Base-by-base conservation (phyloP, 1,140 invertebrate species). In the Drosophila trapezifrons region DNA sequence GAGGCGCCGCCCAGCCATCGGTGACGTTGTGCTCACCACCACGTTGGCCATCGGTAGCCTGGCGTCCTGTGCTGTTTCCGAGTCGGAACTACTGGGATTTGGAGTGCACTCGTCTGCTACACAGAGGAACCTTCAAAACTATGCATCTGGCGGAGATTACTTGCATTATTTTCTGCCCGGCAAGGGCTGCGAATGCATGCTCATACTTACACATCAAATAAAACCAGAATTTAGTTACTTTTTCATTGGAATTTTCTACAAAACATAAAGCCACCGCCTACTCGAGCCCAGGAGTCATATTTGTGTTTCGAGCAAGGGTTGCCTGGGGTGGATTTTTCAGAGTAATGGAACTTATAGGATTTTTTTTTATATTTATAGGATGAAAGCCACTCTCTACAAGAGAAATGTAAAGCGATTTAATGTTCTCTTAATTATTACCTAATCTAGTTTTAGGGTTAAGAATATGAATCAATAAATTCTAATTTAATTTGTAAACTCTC, bases 1-100 rank as follows among this genome's bases (percentile, higher is more conserved):
- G 97, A 99, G 99, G 91, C 99, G 97, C 93, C 99, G 96, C 94
- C 98, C 99, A 94, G 98, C 98, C 95, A 98, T 99, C 89, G 99
- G 98, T 89, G 98, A 99, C 92, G 98, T 99, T 98, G 99, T 99
- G 93, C 94, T 96, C 49, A 85, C 82, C 64, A 78, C 65, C 54
- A 58, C 46, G 51, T 78, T 76, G 75, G 83, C 83, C 82, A 86
- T 82, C 55, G 62, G 20, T 70, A 40, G 76, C 54, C 49, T 74
- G 73, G 72, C 72, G 67, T 65, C 72, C 74, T 69, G 57, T 27
- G 74, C 62, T 47, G 45, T 67, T 62, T 75, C 70, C 78, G 83
- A 56, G 51, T 66, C 54, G 78, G 66, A 86, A 72, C 79, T 82
- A 86, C 75, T 78, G 66, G 64, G 75, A 82, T 69, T 86, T 78